Evolutionary conservation across 2,888 invertebrate genomes (phyloP), one percentile per base, ranked within the genome.

Genomic region (Apamea monoglypha): DNA sequence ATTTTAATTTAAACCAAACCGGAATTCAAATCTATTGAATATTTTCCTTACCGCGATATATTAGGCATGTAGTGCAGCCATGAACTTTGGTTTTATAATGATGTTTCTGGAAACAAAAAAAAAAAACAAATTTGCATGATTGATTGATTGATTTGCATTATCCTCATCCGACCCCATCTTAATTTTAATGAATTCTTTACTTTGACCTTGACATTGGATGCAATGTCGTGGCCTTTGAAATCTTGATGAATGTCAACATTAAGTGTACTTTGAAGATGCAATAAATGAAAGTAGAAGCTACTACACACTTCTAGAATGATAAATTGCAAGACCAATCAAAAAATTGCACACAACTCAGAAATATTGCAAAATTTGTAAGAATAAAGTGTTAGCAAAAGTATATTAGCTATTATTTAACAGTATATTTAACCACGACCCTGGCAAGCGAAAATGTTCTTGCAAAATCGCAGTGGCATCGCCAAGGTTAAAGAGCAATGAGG

Each of bases 381-480:
- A 80, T 56, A 64, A 67, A 80, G 74, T 72, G 40, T 4, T 71
- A 50, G 53, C 80, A 61, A 69, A 76, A 83, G 64, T 74, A 61
- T 83, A 63, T 64, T 73, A 59, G 59, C 63, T 82, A 73, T 88
- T 83, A 84, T 85, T 85, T 78, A 84, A 81, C 69, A 77, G 74
- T 73, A 80, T 70, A 72, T 78, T 82, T 78, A 85, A 81, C 78
- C 74, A 70, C 80, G 87, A 74, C 86, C 87, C 75, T 88, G 82
- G 70, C 73, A 40, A 80, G 81, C 76, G 78, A 80, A 81, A 84
- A 78, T 80, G 68, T 77, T 76, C 61, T 89, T 86, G 72, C 86
- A 80, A 90, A 87, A 90, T 81, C 61, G 40, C 77, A 69, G 83
- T 80, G 74, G 83, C 87, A 88, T 88, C 88, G 59, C 74, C 89